Evolutionary conservation across 2,888 invertebrate genomes (phyloP).

Genomic region (Fragum sueziense): DNA sequence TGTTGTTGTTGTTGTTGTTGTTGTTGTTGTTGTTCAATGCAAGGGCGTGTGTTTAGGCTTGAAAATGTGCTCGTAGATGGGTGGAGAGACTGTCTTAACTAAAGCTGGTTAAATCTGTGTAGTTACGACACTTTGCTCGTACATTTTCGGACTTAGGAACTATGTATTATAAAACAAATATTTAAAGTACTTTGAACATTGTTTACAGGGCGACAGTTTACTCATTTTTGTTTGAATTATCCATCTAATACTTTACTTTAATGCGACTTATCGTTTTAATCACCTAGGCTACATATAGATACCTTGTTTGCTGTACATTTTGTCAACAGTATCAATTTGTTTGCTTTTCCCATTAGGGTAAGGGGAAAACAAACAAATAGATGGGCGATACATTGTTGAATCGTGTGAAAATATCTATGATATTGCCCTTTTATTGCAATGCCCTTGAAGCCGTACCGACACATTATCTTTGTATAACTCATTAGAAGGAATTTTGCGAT

Average conservation of each 20-base stretch:
- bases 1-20: too few relatives aligned
- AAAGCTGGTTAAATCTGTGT: too few relatives aligned
- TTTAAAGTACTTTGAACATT: conserved; percentile 9
- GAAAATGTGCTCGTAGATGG: too few relatives aligned
- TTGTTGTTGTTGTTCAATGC: too few relatives aligned
- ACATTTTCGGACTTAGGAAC: too few relatives aligned
- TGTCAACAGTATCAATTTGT: conserved; percentile 1
- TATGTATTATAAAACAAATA: neutral
- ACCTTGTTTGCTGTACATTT: conserved; percentile 3
- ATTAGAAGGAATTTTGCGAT: too few relatives aligned
- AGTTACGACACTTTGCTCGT: too few relatives aligned
- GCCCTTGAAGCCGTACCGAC: too few relatives aligned
- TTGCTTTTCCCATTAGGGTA: neutral
- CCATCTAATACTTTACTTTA: conserved; percentile 7
- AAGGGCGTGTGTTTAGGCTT: too few relatives aligned
- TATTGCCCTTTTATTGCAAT: too few relatives aligned
- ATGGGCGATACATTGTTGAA: neutral
- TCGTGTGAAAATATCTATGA: neutral
- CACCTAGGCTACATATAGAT: neutral
- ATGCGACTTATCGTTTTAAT: neutral
- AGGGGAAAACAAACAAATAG: conserved; percentile 5
- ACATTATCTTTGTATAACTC: too few relatives aligned
- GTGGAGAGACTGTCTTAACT: too few relatives aligned
- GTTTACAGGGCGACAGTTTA: neutral
- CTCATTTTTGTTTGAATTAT: conserved; percentile 1